Conservation (phyloP, 2,113 vertebrate genomes). For the Smithornis capensis region DNA sequence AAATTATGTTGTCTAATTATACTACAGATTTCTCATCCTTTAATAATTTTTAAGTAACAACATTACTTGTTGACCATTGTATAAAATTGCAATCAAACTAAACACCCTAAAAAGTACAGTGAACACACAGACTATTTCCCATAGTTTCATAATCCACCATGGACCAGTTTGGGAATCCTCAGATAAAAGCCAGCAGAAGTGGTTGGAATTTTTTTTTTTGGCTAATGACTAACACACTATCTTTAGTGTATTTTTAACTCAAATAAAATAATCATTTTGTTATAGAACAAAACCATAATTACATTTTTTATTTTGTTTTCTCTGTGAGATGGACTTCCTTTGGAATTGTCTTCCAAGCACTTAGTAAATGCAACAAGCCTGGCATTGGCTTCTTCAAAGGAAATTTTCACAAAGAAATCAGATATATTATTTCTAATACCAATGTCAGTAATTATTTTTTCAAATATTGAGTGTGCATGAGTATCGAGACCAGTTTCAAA, state of each 20-base stretch:
- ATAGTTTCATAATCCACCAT: not conserved
- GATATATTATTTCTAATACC: conserved; percentile 82
- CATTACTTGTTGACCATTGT: not conserved
- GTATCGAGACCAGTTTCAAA: conserved; percentile 87
- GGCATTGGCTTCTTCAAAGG: conserved; percentile 92
- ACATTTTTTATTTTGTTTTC: conserved; percentile 80
- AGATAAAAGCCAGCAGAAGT: not conserved
- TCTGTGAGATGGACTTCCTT: conserved; percentile 75
- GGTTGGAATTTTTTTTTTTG: not conserved
- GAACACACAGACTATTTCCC: not conserved
- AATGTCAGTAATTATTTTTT: conserved; percentile 89
- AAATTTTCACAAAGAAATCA: conserved; percentile 86
- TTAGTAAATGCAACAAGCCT: conserved; percentile 93
- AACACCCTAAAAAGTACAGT: not conserved
- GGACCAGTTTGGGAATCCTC: not conserved
- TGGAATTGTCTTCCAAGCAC: conserved; percentile 79
- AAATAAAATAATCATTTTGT: not conserved
- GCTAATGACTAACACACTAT: not conserved
- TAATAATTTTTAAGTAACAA: not conserved
- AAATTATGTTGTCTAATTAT: not conserved
- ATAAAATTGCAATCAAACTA: not conserved
- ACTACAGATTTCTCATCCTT: not conserved
- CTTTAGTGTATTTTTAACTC: not conserved
- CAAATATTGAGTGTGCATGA: conserved; percentile 86
- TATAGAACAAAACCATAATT: conserved; percentile 32